These are phyloP conservation scores for Tapera naevia DNA, from an alignment of 2,797 vertebrate species.

Conservation along the genomic window DNA sequence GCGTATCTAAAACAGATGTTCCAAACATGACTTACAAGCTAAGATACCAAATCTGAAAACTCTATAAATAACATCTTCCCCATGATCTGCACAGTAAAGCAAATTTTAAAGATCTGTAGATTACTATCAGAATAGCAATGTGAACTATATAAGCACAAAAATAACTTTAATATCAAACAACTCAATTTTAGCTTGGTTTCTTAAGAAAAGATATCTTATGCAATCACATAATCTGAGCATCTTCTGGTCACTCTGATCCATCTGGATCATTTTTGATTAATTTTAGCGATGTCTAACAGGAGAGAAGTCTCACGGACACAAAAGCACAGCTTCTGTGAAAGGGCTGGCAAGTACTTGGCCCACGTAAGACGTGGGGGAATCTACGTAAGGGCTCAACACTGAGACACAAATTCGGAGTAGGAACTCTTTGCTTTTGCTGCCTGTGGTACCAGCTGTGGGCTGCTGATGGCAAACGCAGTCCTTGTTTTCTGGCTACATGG, in stretches of 20 bases:
- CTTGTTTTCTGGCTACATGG: neutral
- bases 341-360: neutral
- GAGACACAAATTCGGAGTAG: neutral
- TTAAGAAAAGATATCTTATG: neutral
- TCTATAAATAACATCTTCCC: neutral
- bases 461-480: neutral
- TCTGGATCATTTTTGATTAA: neutral
- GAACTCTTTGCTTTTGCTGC: neutral
- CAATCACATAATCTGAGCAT: neutral
- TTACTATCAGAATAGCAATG: neutral
- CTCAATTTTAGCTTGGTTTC: neutral
- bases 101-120: neutral
- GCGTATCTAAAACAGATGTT: neutral
- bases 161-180: neutral
- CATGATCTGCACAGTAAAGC: neutral
- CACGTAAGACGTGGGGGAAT: neutral
- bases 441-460: neutral
- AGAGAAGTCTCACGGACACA: neutral
- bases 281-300: neutral
- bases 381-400: neutral
- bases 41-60: neutral
- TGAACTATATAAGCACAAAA: neutral
- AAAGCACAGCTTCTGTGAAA: neutral
- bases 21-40: neutral
- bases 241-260: neutral